These are phyloP conservation scores for Crenichthys baileyi DNA, from an alignment of 2,797 vertebrate species.

Conservation along the genomic window DNA sequence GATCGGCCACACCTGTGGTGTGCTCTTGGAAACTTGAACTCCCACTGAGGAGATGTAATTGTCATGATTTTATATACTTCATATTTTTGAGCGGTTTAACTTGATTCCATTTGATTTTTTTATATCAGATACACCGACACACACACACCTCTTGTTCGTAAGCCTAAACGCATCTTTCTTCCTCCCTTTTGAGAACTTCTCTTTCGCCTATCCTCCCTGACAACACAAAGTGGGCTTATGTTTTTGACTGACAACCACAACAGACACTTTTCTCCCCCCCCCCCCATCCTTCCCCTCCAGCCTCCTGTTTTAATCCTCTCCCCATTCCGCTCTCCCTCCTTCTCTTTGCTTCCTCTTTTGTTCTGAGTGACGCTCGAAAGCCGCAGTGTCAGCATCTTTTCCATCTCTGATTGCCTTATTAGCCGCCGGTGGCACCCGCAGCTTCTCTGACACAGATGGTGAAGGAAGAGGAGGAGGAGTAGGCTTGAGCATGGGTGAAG, in stretches of 20 bases:
- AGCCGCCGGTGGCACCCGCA: slow-evolving; percentile 83
- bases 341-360: slow-evolving; percentile 77
- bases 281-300: slow-evolving; percentile 43
- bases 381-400: slow-evolving; percentile 85
- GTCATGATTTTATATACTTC: background rate
- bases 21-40: slow-evolving; percentile 10
- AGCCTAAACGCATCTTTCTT: slow-evolving; percentile 71
- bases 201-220: slow-evolving; percentile 70
- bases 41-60: slow-evolving; percentile 12
- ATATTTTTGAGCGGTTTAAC: slow-evolving; percentile 15
- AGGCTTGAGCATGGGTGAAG: slow-evolving; percentile 42
- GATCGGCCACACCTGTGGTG: slow-evolving; percentile 41
- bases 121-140: slow-evolving; percentile 25
- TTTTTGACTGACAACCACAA: slow-evolving; percentile 87
- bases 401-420: slow-evolving; percentile 88
- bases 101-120: slow-evolving; percentile 39
- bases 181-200: slow-evolving; percentile 78
- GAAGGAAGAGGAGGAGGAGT: slow-evolving; percentile 74
- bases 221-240: slow-evolving; percentile 83
- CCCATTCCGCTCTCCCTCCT: slow-evolving; percentile 63
- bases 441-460: slow-evolving; percentile 84
- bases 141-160: slow-evolving; percentile 59
- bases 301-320: slow-evolving; percentile 73
- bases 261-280: slow-evolving; percentile 65
- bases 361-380: slow-evolving; percentile 84